phyloP scores from a whole-genome alignment of 1,140 invertebrate genomes.

The Aphidius gifuensis region DNA sequence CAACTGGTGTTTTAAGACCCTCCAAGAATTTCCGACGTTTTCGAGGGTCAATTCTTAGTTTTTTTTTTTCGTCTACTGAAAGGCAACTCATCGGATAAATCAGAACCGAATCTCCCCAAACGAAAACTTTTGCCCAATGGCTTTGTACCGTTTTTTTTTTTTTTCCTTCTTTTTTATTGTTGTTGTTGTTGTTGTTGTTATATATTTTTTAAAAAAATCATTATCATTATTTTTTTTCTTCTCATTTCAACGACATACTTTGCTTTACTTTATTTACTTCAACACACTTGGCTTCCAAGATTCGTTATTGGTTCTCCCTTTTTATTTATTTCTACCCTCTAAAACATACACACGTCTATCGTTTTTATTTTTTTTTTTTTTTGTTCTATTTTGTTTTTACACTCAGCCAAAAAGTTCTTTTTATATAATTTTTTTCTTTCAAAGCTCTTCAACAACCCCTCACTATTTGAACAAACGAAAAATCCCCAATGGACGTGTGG shows the following conservation, averaged over 20 bases:
- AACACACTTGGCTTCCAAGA: constrained; percentile 3
- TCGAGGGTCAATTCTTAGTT: no score
- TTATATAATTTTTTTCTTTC: constrained; percentile 7
- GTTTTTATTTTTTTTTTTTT: constrained; percentile 4
- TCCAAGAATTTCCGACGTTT: no score
- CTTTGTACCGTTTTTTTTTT: not conserved
- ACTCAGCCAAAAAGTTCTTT: constrained; percentile 6
- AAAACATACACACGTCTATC: not conserved
- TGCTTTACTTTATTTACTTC: constrained; percentile 8
- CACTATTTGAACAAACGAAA: not conserved
- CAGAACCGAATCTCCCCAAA: no score
- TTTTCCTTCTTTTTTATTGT: not conserved
- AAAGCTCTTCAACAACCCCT: not conserved
- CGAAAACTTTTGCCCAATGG: not conserved
- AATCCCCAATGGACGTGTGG: no score
- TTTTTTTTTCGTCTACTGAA: no score
- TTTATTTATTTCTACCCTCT: constrained; percentile 14
- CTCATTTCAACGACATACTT: not conserved
- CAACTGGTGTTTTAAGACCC: no score
- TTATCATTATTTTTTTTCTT: not conserved
- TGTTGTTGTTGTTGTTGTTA: no score
- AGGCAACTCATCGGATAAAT: no score
- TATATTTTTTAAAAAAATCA: not conserved
- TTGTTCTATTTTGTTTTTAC: constrained; percentile 17
- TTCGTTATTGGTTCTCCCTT: constrained; percentile 6